phyloP scores from a whole-genome alignment of 2,113 vertebrate species.

The Dissostichus mawsoni region DNA sequence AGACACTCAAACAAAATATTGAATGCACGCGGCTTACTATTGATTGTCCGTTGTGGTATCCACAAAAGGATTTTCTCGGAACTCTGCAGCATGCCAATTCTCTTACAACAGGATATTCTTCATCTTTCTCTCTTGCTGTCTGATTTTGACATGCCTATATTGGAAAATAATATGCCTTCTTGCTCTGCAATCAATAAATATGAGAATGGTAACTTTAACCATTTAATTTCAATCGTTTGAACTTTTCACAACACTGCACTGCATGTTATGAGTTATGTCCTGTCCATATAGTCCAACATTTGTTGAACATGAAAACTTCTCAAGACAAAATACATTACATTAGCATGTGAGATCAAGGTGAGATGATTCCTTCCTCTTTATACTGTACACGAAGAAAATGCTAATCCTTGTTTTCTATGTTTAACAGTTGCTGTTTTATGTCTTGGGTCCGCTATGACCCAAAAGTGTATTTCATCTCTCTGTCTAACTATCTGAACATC shows the following conservation, averaged over 20 bases:
- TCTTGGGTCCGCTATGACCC: constrained; percentile 10
- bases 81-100: not conserved
- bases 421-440: constrained; percentile 29
- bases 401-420: too few relatives aligned
- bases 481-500: constrained; percentile 54
- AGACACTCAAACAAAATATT: not conserved
- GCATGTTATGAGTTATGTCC: not conserved
- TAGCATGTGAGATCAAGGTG: not conserved
- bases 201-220: not conserved
- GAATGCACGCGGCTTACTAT: not conserved
- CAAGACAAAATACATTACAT: not conserved
- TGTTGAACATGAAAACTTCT: not conserved
- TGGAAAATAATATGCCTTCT: not conserved
- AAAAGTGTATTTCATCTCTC: constrained; percentile 39
- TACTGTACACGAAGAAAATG: not conserved
- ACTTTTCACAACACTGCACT: not conserved
- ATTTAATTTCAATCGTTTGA: not conserved
- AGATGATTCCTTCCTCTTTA: not conserved
- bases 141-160: not conserved
- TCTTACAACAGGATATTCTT: not conserved
- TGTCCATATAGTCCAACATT: not conserved
- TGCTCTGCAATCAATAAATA: not conserved
- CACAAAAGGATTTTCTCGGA: not conserved
- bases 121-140: not conserved
- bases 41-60: not conserved